Evolutionary conservation across 2,797 vertebrate species (phyloP), one percentile per base, ranked within the genome.

Genomic region (Sebastes taczanowskii): DNA sequence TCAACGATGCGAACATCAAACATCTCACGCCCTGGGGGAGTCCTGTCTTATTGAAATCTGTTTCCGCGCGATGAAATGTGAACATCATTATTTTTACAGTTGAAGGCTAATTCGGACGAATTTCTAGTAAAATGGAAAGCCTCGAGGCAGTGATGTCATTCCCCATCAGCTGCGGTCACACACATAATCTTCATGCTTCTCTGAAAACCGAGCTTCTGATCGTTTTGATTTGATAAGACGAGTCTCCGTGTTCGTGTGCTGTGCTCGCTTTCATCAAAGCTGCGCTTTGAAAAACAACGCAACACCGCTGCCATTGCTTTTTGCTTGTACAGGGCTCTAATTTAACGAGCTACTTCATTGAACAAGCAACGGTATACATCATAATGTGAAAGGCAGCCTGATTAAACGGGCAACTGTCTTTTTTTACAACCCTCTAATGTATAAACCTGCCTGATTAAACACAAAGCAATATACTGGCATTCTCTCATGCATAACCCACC

Each of bases 1-100:
- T 83, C 71, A 85, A 86, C 74, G 77, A 62, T 8, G 61, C 58
- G 72, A 86, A 74, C 76, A 76, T 76, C 70, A 72, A 83, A 84
- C 35, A n/a, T n/a, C 2, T 66, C 10, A 3, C 20, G 22, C 59
- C 72, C 7, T 2, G 4, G 53, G 77, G 77, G 53, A 59, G 76
- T 20, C 10, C 20, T 13, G n/a, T 70, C 32, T 80, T 52, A 32
- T 49, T 30, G 1, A 71, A 49, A 75, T 84, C 46, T 63, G 14
- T 77, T 18, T 42, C 58, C 1, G 1, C 6, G 61, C 2, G 1
- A 30, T 74, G 59, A 81, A 81, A 78, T 18, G 55, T 10, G 59
- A 71, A 29, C 63, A 23, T 83, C 74, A 27, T 79, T 78, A 68
- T 70, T 63, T 74, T 77, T 71, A 64, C 49, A 70, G 67, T 68